phyloP scores from a whole-genome alignment of 2,113 vertebrate genomes.

The Narcine bancroftii region DNA sequence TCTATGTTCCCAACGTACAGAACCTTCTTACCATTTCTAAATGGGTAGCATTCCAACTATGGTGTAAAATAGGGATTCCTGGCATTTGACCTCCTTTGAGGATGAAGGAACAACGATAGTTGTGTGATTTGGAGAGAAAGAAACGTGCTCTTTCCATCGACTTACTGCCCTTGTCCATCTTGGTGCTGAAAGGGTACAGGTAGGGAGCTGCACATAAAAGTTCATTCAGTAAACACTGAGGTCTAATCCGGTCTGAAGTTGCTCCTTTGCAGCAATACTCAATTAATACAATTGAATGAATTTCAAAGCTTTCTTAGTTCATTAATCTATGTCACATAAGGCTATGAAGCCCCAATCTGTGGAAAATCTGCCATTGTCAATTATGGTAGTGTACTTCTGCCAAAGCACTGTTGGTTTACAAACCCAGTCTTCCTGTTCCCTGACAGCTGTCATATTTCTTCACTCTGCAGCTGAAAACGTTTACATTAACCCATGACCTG shows the following conservation, averaged over 20 bases:
- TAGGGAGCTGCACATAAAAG: too few species aligned
- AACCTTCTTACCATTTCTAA: too few species aligned
- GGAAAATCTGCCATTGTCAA: neutral
- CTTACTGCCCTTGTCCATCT: neutral
- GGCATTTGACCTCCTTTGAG: neutral
- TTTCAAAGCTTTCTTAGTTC: neutral
- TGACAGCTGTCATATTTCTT: slow-evolving; percentile 23
- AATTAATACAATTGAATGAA: neutral
- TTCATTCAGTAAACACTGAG: neutral
- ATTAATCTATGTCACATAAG: neutral
- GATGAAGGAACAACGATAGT: neutral
- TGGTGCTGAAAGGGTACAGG: neutral
- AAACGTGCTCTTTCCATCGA: neutral
- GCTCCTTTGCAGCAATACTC: too few species aligned
- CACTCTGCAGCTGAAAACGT: neutral
- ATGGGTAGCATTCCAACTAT: neutral
- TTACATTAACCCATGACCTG: slow-evolving; percentile 14
- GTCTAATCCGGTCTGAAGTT: neutral
- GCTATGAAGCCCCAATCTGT: neutral
- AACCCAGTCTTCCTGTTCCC: neutral
- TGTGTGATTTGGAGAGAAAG: neutral
- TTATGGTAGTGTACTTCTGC: neutral
- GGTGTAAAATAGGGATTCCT: neutral
- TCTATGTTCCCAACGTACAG: too few species aligned
- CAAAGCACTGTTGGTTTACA: neutral